phyloP scores from a whole-genome alignment of 2,797 vertebrate species.

The Spinibarbus caldwelli region DNA sequence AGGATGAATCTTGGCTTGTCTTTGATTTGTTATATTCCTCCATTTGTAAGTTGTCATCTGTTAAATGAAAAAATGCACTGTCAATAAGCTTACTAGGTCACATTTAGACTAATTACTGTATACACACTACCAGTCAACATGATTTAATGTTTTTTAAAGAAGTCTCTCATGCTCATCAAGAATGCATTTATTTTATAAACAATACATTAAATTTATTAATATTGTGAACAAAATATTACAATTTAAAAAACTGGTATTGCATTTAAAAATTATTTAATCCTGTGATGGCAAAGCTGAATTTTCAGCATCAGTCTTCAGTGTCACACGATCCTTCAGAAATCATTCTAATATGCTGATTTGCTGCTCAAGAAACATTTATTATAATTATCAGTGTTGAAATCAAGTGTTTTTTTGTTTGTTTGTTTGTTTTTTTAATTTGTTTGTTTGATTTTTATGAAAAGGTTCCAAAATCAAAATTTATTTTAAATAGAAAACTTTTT shows the following conservation, averaged over 20 bases:
- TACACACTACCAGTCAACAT: neutral
- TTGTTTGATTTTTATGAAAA: neutral
- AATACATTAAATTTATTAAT: neutral
- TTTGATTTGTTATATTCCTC: neutral
- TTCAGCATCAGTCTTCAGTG: neutral
- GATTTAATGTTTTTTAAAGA: neutral
- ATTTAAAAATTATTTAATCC: neutral
- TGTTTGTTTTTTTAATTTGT: no score
- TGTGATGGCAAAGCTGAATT: neutral
- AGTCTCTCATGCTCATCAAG: neutral
- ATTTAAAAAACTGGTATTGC: no score
- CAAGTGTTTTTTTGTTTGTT: no score
- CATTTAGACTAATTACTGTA: neutral
- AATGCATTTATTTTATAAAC: neutral
- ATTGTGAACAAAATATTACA: no score
- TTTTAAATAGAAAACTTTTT: neutral
- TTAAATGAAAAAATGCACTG: neutral
- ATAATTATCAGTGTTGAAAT: neutral
- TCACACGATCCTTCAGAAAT: neutral
- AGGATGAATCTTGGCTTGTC: neutral
- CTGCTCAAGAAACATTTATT: neutral
- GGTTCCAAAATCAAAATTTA: neutral
- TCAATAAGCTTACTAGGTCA: neutral
- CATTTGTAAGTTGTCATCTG: neutral
- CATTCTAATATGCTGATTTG: neutral